A percentile compares a stretch with the other conserved stretches of the same genome.
These are phyloP conservation scores for Cryptocephalus moraei DNA, from an alignment of 2,888 invertebrate genomes.

Conservation along the genomic window DNA sequence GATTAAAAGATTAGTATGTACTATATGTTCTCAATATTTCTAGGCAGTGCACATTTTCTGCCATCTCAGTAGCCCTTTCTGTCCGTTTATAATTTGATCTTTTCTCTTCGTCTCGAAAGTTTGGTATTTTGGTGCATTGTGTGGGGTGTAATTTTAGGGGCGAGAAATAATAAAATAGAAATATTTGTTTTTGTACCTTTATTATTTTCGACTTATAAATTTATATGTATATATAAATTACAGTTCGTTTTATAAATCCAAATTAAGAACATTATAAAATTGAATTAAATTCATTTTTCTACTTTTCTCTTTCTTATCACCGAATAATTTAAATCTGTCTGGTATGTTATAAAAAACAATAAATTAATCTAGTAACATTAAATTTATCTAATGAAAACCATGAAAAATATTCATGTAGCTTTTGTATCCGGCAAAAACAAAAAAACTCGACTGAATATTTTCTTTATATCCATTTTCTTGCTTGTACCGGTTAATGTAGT, in stretches of 20 bases:
- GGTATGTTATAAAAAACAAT: slow-evolving; percentile 18
- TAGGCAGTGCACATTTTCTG: too few relatives aligned
- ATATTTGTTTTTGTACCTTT: slow-evolving; percentile 21
- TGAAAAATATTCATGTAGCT: neutral
- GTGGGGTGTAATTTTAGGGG: too few relatives aligned
- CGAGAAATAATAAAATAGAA: neutral
- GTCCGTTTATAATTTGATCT: too few relatives aligned
- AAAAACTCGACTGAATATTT: too few relatives aligned
- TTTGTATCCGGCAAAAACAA: too few relatives aligned
- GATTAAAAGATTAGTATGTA: too few relatives aligned
- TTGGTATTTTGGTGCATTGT: too few relatives aligned
- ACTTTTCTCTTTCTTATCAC: slow-evolving; percentile 15
- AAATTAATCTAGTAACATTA: slow-evolving; percentile 22
- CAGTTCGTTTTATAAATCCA: slow-evolving; percentile 28
- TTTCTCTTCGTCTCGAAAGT: too few relatives aligned
- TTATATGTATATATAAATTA: slow-evolving; percentile 28
- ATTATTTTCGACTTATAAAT: slow-evolving; percentile 26
- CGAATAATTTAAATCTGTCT: slow-evolving; percentile 13
- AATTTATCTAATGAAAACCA: slow-evolving; percentile 9
- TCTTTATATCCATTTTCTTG: too few relatives aligned
- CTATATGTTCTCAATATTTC: too few relatives aligned
- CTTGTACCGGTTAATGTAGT: too few relatives aligned
- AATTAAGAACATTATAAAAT: slow-evolving; percentile 28
- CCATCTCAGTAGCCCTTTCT: too few relatives aligned
- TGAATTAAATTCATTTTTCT: slow-evolving; percentile 22